Evolutionary conservation across 1,140 invertebrate genomes (phyloP), one percentile per base, ranked within the genome.

Genomic region (Zaprionus vittiger): DNA sequence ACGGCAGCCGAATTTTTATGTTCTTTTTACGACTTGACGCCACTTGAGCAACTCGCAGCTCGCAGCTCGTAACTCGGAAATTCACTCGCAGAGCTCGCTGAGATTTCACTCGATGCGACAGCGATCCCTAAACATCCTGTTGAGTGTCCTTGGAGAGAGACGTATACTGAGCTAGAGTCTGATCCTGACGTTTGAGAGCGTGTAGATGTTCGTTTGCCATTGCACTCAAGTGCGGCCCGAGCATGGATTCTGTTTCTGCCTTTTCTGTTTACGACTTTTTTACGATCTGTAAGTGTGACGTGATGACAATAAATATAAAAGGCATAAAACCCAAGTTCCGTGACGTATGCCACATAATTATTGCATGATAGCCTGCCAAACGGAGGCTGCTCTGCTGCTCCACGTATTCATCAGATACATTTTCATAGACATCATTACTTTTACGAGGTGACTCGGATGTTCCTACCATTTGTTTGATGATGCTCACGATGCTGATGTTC

Each of bases 11-110:
- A 56, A 80, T 71, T 75, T 91, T 92, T 92, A 92, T 91, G 77
- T 76, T 73, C 73, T 81, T 92, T 92, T 92, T 92, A 92, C 85
- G 91, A 92, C 91, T 91, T 92, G 89, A 83, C 91, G 91, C 91
- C 91, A 86, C 84, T 85, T 73, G 80, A 75, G 70, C 62, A 60
- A 57, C 44, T 56, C 61, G 9, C 44, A 71, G 11, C 57, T 24
- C 17, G 34, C 14, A 59, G 5, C 60, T 28, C 15, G 38, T 26
- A 62, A 15, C 61, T 57, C 28, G 5, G 9, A 52, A 20, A 17
- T 20, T 5, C n/a, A 31, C 17, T 60, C 34, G 20, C 17, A 60
- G 56, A 38, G 34, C 20, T 73, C 44, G 15, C 76, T 62, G 55
- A 63, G 31, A 55, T 75, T 47, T 76, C 74, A 82, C 83, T 85